Conservation (phyloP, 2,113 vertebrate genomes). For the Corapipo altera region DNA sequence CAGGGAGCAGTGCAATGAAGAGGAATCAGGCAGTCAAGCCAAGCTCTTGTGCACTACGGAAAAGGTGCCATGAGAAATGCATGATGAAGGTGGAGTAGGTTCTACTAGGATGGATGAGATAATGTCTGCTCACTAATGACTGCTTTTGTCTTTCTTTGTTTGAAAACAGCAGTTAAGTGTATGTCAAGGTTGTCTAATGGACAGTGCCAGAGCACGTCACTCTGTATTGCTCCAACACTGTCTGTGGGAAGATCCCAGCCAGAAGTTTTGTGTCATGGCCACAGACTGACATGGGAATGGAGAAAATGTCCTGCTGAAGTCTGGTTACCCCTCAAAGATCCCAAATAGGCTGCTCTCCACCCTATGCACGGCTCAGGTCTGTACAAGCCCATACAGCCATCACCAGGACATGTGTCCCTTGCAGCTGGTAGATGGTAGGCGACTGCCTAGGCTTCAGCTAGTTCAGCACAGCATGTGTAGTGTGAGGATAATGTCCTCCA, state of each 20-base stretch:
- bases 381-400: neutral
- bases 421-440: neutral
- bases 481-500: neutral
- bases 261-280: neutral
- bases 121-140: neutral
- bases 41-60: neutral
- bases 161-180: neutral
- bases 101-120: conserved; percentile 19
- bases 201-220: neutral
- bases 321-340: neutral
- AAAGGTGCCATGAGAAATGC: neutral
- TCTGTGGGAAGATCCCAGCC: neutral
- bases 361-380: neutral
- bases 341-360: neutral
- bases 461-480: neutral
- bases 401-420: neutral
- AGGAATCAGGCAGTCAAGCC: neutral
- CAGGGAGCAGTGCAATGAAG: neutral
- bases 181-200: neutral
- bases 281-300: neutral
- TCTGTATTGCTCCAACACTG: fast-evolving
- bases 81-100: neutral
- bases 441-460: neutral
- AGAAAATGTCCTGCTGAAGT: neutral
- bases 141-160: conserved; percentile 4